These are phyloP conservation scores for Lepidonotus clava DNA, from an alignment of 2,888 invertebrate genomes.

Conservation along the genomic window DNA sequence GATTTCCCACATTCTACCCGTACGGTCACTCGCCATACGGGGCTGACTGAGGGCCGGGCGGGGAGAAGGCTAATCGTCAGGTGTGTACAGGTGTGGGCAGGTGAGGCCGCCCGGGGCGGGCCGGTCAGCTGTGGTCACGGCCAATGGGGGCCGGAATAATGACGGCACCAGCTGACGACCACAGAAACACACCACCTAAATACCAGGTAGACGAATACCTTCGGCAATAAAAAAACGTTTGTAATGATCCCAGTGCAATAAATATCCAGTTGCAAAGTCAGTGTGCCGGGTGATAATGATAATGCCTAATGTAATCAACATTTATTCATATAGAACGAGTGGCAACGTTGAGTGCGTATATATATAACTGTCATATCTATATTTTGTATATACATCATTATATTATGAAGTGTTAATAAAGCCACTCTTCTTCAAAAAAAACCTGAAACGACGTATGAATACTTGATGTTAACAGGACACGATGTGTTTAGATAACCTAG, in stretches of 20 bases:
- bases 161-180: neutral
- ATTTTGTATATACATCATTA: too few relatives aligned
- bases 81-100: neutral
- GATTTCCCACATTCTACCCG: too few relatives aligned
- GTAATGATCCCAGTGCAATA: neutral
- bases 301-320: conserved; percentile 1
- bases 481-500: too few relatives aligned
- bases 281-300: neutral
- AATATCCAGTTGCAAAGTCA: neutral
- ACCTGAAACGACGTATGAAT: too few relatives aligned
- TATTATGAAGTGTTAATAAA: too few relatives aligned
- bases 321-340: too few relatives aligned
- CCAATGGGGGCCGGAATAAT: neutral
- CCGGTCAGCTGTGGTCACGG: neutral
- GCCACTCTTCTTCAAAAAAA: too few relatives aligned
- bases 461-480: too few relatives aligned
- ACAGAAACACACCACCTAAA: neutral
- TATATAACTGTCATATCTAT: too few relatives aligned
- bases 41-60: neutral
- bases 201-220: too few relatives aligned
- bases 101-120: neutral
- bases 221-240: neutral
- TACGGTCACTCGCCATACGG: too few relatives aligned
- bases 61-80: neutral
- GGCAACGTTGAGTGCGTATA: too few relatives aligned